phyloP scores from a whole-genome alignment of 2,888 invertebrate genomes.

The Heteromyza rotundicornis region DNA sequence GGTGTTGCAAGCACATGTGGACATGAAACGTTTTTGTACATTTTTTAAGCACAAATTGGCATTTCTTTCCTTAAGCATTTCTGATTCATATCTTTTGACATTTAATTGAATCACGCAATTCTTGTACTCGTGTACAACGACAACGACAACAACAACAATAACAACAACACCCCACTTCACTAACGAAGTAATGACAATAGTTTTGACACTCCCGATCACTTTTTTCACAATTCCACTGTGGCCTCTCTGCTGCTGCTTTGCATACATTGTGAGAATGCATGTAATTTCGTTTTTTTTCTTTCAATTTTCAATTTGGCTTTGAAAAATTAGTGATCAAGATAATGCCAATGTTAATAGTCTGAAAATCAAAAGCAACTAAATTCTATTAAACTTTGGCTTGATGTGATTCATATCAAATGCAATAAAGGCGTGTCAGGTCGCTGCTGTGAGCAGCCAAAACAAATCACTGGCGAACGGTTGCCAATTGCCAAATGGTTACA shows the following conservation, averaged over 20 bases:
- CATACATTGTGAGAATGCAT: background rate
- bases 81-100: background rate
- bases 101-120: conserved; percentile 8
- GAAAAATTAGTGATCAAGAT: conserved; percentile 55
- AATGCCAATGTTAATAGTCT: conserved; percentile 40
- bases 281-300: conserved; percentile 37
- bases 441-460: conserved; percentile 30
- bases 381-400: conserved; percentile 18
- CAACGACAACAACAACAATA: background rate
- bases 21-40: background rate
- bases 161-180: background rate
- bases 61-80: background rate
- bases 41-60: background rate
- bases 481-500: background rate
- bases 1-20: background rate
- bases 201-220: conserved; percentile 50
- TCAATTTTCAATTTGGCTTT: conserved; percentile 52
- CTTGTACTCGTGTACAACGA: background rate
- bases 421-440: conserved; percentile 58
- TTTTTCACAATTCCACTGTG: conserved; percentile 6
- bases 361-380: conserved; percentile 13
- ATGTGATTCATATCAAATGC: conserved; percentile 56
- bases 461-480: conserved; percentile 9
- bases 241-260: background rate
- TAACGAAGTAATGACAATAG: conserved; percentile 50